These are phyloP conservation scores for Lagopus leucura DNA, from an alignment of 2,113 vertebrate genomes.

Conservation along the genomic window DNA sequence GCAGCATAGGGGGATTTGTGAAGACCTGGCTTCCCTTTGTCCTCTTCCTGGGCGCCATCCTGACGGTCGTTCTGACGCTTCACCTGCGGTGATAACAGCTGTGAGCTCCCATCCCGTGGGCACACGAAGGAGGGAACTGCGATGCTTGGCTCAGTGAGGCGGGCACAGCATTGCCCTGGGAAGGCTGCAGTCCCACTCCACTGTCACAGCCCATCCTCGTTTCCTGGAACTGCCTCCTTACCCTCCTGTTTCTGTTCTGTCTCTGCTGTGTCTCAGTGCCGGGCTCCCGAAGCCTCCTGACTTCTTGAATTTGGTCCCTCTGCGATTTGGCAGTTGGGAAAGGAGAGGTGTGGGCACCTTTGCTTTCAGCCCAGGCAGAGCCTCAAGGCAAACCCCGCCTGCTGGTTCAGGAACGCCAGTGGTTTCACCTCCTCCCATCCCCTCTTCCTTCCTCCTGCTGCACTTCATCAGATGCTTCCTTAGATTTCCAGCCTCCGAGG, in stretches of 20 bases:
- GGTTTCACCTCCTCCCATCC: background rate
- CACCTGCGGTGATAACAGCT: constrained; percentile 83
- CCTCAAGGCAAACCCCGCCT: background rate
- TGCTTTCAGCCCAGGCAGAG: background rate
- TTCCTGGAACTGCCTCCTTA: constrained; percentile 37
- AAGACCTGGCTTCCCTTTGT: constrained; percentile 97
- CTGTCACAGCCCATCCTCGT: background rate
- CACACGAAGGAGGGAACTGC: constrained; percentile 14
- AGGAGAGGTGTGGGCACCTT: background rate
- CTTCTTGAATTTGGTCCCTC: background rate
- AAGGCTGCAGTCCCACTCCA: constrained; percentile 33
- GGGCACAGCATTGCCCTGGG: background rate
- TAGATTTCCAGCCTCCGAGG: background rate
- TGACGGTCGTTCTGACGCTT: constrained; percentile 86
- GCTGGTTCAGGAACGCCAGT: background rate
- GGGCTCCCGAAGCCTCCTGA: background rate
- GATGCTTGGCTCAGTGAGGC: background rate
- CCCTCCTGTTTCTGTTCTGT: constrained; percentile 10
- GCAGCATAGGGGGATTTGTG: constrained; percentile 89
- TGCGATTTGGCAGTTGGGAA: background rate
- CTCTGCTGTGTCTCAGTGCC: background rate
- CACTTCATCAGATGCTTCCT: background rate
- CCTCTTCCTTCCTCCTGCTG: background rate
- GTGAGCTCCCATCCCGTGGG: background rate
- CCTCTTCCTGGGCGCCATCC: constrained; percentile 86